Evolutionary conservation across 1,140 invertebrate species (phyloP).

Genomic region (Dufourea novaeangliae): DNA sequence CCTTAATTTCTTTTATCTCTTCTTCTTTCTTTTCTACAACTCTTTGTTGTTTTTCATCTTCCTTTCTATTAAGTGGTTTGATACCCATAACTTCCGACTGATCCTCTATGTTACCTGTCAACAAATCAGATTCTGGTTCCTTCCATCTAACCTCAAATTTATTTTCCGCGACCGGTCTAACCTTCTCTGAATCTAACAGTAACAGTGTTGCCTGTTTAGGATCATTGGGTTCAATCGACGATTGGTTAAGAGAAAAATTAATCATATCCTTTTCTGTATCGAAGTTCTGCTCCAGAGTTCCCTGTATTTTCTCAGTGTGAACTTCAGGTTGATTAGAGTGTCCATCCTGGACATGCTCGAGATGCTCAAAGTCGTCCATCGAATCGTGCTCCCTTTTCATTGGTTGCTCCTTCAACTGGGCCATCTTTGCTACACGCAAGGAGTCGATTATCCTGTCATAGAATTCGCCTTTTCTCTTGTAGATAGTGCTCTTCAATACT

Average conservation of each 20-base stretch:
- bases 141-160: conserved; percentile 33
- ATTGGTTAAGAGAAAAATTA: conserved; percentile 12
- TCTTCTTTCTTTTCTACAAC: neutral
- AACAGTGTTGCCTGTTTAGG: conserved; percentile 16
- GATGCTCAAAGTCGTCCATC: conserved; percentile 87
- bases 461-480: conserved; percentile 34
- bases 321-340: conserved; percentile 34
- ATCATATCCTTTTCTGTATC: conserved; percentile 35
- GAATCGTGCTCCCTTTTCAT: conserved; percentile 85
- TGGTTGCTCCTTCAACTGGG: conserved; percentile 34
- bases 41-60: neutral
- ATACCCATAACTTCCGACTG: conserved; percentile 8
- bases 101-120: conserved; percentile 1
- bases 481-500: neutral
- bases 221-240: neutral
- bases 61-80: neutral
- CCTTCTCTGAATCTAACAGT: conserved; percentile 28
- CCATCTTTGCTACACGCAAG: conserved; percentile 43
- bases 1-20: neutral
- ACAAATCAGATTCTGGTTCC: conserved; percentile 5
- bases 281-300: conserved; percentile 24
- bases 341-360: conserved; percentile 80
- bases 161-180: neutral
- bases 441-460: conserved; percentile 47
- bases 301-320: neutral